Evolutionary conservation across 2,888 invertebrate genomes (phyloP).

Genomic region (Cancer borealis): DNA sequence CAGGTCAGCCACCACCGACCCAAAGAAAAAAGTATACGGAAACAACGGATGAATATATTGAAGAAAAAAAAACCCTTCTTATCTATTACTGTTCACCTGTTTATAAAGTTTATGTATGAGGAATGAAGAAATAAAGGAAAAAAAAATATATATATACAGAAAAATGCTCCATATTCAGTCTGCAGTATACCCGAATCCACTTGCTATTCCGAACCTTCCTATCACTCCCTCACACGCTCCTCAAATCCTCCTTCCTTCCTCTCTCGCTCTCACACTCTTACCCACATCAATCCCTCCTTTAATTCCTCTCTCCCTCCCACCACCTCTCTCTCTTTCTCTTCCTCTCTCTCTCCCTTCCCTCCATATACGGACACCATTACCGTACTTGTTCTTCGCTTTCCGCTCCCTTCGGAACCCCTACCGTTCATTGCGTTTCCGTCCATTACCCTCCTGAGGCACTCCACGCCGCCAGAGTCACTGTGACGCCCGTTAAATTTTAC

Average conservation of each 20-base stretch:
- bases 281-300: not conserved
- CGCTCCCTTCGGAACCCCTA: not conserved
- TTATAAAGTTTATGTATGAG: too few relatives aligned
- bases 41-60: too few relatives aligned
- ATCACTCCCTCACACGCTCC: not conserved
- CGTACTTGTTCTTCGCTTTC: conserved; percentile 8
- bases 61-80: too few relatives aligned
- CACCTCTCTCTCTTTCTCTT: not conserved
- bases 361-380: not conserved
- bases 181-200: not conserved
- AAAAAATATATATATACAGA: not conserved
- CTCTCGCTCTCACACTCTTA: not conserved
- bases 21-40: too few relatives aligned
- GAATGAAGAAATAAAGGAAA: not conserved
- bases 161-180: not conserved
- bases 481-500: conserved; percentile 25
- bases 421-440: not conserved
- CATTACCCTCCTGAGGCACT: conserved; percentile 2
- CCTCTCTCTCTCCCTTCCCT: not conserved
- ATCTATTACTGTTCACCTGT: too few relatives aligned
- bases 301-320: not conserved
- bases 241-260: not conserved
- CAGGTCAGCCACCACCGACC: too few relatives aligned
- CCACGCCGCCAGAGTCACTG: conserved; percentile 13
- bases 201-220: not conserved